Conservation (phyloP, 1,140 invertebrate genomes). For the Parapsyche elsis region DNA sequence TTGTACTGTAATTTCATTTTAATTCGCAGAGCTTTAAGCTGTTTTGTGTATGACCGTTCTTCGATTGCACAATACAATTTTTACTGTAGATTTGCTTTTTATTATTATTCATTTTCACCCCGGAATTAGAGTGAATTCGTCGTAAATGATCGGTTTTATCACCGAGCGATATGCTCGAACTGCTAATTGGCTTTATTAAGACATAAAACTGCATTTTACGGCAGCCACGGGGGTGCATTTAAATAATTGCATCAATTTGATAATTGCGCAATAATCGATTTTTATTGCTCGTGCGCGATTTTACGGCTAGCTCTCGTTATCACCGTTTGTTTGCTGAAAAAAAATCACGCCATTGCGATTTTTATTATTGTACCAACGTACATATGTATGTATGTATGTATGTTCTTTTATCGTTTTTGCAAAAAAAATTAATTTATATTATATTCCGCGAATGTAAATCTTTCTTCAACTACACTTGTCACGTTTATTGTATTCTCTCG, state of each 20-base stretch:
- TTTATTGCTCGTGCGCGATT: constrained; percentile 2
- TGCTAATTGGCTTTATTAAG: constrained; percentile 38
- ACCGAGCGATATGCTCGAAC: neutral
- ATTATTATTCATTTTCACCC: too few species aligned
- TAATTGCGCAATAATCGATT: constrained; percentile 34
- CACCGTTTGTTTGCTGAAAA: neutral
- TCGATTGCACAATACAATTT: too few species aligned
- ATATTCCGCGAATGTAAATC: constrained; percentile 42
- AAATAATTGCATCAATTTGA: constrained; percentile 38
- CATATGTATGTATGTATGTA: neutral
- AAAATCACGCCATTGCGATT: too few species aligned
- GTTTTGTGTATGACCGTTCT: too few species aligned
- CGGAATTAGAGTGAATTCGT: too few species aligned
- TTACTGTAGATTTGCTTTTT: too few species aligned
- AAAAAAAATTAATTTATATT: too few species aligned
- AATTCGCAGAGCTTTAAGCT: neutral
- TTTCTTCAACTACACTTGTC: constrained; percentile 45
- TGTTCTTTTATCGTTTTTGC: neutral
- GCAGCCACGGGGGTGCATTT: neutral
- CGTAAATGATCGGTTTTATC: too few species aligned
- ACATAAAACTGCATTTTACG: constrained; percentile 22
- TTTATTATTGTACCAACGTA: neutral
- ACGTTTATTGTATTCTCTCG: constrained; percentile 32
- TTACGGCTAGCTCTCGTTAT: neutral
- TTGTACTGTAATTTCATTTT: neutral